These are phyloP conservation scores for Antedon mediterranea DNA, from an alignment of 53 echinoderm and acorn worm species.

Conservation along the genomic window DNA sequence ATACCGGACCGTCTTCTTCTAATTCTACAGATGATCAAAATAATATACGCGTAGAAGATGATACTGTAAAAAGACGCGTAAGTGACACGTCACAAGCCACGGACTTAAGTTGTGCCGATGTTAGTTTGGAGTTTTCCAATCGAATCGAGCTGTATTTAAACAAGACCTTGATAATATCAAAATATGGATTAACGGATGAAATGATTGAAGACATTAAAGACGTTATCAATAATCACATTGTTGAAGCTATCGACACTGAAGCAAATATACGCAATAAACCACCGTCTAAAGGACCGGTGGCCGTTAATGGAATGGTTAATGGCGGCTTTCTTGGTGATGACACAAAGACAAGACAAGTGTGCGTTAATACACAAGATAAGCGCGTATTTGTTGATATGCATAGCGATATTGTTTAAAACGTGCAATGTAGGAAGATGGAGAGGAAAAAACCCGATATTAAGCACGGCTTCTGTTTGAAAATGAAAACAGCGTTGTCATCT, in stretches of 20 bases:
- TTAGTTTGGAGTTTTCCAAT: not conserved
- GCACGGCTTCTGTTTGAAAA: no score
- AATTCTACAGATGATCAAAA: not conserved
- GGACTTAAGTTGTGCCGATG: not conserved
- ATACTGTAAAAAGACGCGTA: not conserved
- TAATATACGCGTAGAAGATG: not conserved
- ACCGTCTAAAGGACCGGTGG: not conserved
- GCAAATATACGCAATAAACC: not conserved
- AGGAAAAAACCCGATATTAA: no score
- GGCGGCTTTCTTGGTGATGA: not conserved
- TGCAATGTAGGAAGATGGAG: no score
- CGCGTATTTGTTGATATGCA: not conserved
- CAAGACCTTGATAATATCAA: not conserved
- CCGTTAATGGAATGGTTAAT: not conserved
- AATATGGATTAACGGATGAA: not conserved
- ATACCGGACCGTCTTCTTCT: not conserved
- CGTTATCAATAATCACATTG: not conserved
- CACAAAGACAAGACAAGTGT: no score
- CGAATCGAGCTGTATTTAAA: not conserved
- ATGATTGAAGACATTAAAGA: not conserved
- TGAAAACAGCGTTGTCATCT: no score
- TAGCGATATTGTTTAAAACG: no score
- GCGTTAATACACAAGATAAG: not conserved
- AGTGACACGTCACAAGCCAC: not conserved
- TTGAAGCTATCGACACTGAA: not conserved